Base-by-base conservation (phyloP, 2,888 invertebrate genomes). In the Microchrysa polita region DNA sequence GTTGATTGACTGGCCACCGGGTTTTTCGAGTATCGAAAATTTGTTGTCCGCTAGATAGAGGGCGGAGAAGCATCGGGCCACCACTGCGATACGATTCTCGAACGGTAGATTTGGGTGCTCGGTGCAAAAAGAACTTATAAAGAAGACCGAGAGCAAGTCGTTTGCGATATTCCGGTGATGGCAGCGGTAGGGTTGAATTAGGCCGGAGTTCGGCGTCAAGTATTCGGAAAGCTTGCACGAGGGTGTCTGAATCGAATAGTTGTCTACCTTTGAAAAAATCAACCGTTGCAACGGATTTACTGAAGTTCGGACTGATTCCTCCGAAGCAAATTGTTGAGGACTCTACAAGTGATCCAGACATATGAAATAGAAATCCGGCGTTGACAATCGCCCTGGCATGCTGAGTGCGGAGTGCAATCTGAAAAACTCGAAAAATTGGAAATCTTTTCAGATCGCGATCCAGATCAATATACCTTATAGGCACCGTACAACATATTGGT, bases 301-400 rank as follows among this genome's bases (percentile, higher is more conserved):
- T 79, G 77, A 88, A 88, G 7, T 81, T 77, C 0, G 88, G 83
- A 75, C 85, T 86, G 27, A 93, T 91, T 52, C 89, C 89, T 0
- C 92, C 92, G 79, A 87, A 92, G 22, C 91, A 88, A 42, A 93
- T 87, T 14, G 84, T 86, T 0, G 90, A 88, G 0, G 77, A 77
- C 27, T 76, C 74, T 1, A 84, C 80, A 57, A 74, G 80, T 1
- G 77, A 73, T 1, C 86, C 77, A 63, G 87, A 81, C 53, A 92
- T 81, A 81, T 89, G 87, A 67, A 92, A 86, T 2, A 90, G 83
- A 78, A 93, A 92, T 1, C 90, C 93, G 14, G 92, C 92, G 80
- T 93, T 93, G 0, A 94, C 90, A 74, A 91, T 89, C 0, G 93
- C 93, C 79, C 93, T 92, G 0, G 93, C 90, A 79, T 93, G 92